Conservation (phyloP, 2,797 vertebrate genomes). For the Brotula barbata region DNA sequence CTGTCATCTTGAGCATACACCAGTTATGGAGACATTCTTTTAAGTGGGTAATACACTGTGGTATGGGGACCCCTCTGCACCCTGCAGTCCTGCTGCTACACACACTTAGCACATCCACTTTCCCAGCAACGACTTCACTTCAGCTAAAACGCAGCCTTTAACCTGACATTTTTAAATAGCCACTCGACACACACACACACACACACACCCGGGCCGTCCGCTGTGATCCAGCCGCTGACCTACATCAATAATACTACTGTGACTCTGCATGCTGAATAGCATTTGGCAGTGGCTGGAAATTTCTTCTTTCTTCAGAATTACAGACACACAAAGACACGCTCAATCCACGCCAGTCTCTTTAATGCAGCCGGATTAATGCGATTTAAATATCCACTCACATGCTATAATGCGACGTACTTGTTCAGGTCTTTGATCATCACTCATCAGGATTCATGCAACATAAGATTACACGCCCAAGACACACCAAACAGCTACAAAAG, state of each 20-base stretch:
- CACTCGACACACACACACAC: conserved; percentile 28
- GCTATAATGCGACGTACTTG: conserved; percentile 5
- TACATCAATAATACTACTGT: conserved; percentile 29
- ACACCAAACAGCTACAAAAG: conserved; percentile 37
- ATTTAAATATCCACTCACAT: conserved; percentile 31
- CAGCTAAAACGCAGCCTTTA: conserved; percentile 21
- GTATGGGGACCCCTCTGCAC: conserved; percentile 31
- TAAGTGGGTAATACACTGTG: conserved; percentile 48
- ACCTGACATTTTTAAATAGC: conserved; percentile 36
- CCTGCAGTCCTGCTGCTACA: conserved; percentile 19
- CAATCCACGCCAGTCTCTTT: conserved; percentile 17
- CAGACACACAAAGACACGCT: conserved; percentile 17
- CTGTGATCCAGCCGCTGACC: conserved; percentile 33
- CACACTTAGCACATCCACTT: conserved; percentile 10
- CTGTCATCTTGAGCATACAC: conserved; percentile 44
- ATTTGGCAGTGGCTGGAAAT: conserved; percentile 35
- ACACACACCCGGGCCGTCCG: conserved; percentile 26
- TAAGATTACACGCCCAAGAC: conserved; percentile 40
- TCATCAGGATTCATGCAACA: conserved; percentile 41
- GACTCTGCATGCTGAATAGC: conserved; percentile 18
- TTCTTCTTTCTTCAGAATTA: conserved; percentile 14
- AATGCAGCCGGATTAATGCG: conserved; percentile 37
- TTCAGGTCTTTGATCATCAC: conserved; percentile 28
- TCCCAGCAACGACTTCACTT: conserved; percentile 19
- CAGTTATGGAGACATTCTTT: conserved; percentile 47